Conservation (phyloP, 2,888 invertebrate species). For the Pristionchus arcanus region DNA sequence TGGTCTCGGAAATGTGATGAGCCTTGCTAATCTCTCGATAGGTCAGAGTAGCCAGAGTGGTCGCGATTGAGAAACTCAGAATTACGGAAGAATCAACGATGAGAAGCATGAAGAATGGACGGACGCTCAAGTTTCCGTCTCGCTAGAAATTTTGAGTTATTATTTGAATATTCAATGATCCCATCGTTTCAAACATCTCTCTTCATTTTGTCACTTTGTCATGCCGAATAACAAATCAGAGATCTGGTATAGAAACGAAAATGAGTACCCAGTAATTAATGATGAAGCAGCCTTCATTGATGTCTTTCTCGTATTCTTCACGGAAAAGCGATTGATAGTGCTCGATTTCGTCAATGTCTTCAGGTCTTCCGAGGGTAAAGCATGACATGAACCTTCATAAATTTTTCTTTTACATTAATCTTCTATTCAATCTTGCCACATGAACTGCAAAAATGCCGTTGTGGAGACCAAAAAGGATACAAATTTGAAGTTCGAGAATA, state of each 20-base stretch:
- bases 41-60: neutral
- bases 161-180: no score
- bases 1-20: neutral
- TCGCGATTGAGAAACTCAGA: neutral
- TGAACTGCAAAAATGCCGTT: neutral
- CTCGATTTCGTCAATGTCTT: neutral
- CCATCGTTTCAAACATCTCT: no score
- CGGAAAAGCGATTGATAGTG: neutral
- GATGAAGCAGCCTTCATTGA: neutral
- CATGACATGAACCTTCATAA: neutral
- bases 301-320: neutral
- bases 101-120: neutral
- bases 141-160: neutral
- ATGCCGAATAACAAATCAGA: no score
- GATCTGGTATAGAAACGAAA: no score
- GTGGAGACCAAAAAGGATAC: neutral
- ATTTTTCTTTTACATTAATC: neutral
- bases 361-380: neutral
- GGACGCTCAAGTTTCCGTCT: neutral
- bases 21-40: neutral
- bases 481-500: neutral
- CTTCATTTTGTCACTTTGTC: no score
- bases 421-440: neutral
- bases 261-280: neutral
- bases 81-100: neutral